These are phyloP conservation scores for Xiphophorus couchianus DNA, from an alignment of 2,113 vertebrate genomes.

Conservation along the genomic window DNA sequence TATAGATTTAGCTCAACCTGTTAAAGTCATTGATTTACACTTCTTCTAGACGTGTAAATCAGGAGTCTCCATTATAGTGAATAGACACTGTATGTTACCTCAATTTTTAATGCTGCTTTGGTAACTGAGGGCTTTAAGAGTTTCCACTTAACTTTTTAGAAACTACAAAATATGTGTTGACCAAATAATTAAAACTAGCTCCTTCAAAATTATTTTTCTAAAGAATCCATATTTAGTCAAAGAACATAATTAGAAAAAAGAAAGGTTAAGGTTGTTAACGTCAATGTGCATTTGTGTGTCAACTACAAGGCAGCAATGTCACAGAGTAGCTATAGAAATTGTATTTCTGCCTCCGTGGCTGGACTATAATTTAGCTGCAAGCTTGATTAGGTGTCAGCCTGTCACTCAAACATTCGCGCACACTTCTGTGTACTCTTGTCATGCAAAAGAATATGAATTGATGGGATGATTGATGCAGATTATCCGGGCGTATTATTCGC, in stretches of 20 bases:
- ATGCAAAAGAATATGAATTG: slow-evolving; percentile 15
- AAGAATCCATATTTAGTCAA: slow-evolving; percentile 6
- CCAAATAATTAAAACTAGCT: slow-evolving; percentile 18
- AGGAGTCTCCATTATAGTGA: too few relatives aligned
- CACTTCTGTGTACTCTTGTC: neutral
- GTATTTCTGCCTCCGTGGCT: slow-evolving; percentile 49
- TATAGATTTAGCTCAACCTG: slow-evolving; percentile 25
- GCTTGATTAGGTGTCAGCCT: slow-evolving; percentile 29
- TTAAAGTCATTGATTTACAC: slow-evolving; percentile 43
- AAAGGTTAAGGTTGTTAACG: slow-evolving; percentile 54
- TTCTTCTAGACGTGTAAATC: too few relatives aligned
- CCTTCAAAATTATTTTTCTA: neutral
- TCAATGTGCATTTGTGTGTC: slow-evolving; percentile 29
- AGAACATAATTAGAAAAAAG: slow-evolving; percentile 32
- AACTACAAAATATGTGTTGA: slow-evolving; percentile 7
- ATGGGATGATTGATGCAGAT: slow-evolving; percentile 43
- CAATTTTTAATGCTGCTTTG: neutral
- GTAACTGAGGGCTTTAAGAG: slow-evolving; percentile 13
- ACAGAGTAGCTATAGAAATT: slow-evolving; percentile 47
- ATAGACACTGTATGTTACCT: neutral
- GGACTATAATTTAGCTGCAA: slow-evolving; percentile 28
- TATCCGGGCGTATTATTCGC: slow-evolving; percentile 16
- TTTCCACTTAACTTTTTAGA: slow-evolving; percentile 11
- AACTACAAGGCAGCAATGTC: slow-evolving; percentile 25
- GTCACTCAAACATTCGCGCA: slow-evolving; percentile 30